Evolutionary conservation across 2,113 vertebrate genomes (phyloP), one percentile per base, ranked within the genome.

Genomic region (Chionodraco myersi): DNA sequence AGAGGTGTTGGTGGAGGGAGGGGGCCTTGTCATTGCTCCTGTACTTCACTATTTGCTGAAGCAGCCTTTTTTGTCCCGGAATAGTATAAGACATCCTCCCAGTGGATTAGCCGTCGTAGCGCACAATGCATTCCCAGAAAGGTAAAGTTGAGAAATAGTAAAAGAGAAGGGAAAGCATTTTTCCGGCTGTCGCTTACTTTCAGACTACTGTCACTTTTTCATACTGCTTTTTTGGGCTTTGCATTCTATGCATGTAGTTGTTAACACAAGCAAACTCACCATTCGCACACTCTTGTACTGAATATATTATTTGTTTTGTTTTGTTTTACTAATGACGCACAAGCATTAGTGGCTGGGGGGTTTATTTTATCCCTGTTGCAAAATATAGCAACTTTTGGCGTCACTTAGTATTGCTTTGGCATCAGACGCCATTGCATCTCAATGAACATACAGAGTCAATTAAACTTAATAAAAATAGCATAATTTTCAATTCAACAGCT

Each of bases 1-100:
- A 44, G 45, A 6, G 67, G 41, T 61, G 36, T 8, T 10, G 66
- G 44, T 30, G 45, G 14, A 45, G 61, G 16, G 10, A 1, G 58
- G 12, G 59, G 12, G 47, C 58, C 73, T 83, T 87, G 91, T 86
- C 89, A 82, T 82, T 88, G 90, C 85, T 85, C 75, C 65, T 73
- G 75, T 85, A 86, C 83, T 87, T 78, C 85, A 89, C 73, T 79
- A 86, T 92, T 90, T 93, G 93, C 93, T 94, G 92, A 94, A 82
- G 83, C 89, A 91, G 93, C 88, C 77, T 51, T 90, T 93, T 85
- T 65, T n/a, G 26, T 88, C 73, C 65, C n/a, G 48, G 82, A 88
- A 85, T 68, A 90, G 86, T 90, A 81, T 26, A 30, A 88, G 87
- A 91, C 87, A 88, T 86, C 80, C 73, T 90, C 84, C 89, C 80